Evolutionary conservation across 1,140 invertebrate genomes (phyloP).

Genomic region (Sitophilus oryzae): DNA sequence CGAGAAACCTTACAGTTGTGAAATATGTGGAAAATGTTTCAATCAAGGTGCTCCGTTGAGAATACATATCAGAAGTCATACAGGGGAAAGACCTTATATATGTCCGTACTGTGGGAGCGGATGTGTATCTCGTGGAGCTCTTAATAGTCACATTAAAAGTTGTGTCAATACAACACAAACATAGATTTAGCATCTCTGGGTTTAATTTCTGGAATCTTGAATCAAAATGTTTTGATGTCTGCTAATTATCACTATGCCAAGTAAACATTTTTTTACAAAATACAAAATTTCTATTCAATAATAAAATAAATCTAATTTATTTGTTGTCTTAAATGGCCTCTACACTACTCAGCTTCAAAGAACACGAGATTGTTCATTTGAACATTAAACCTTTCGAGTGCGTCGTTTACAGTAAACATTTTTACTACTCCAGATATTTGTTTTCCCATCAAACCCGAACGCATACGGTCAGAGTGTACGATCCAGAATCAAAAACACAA

Average conservation of each 20-base stretch:
- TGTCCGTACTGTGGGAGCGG: conserved; percentile 33
- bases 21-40: conserved; percentile 49
- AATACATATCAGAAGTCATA: conserved; percentile 49
- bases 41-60: conserved; percentile 41
- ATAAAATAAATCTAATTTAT: conserved; percentile 46
- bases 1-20: conserved; percentile 50
- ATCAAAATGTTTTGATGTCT: no score
- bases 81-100: conserved; percentile 38
- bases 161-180: conserved; percentile 25
- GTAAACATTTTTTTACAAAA: conserved; percentile 14
- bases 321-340: conserved; percentile 49
- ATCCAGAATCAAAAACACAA: conserved; percentile 31
- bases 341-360: conserved; percentile 36
- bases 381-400: conserved; percentile 62
- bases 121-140: conserved; percentile 33
- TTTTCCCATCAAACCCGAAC: conserved; percentile 42
- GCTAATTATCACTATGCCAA: conserved; percentile 16
- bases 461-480: conserved; percentile 41
- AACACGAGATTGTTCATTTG: conserved; percentile 59
- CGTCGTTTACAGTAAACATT: conserved; percentile 55
- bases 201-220: conserved; percentile 6
- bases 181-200: not conserved
- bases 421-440: conserved; percentile 51
- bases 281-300: conserved; percentile 31
- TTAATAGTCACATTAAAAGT: conserved; percentile 38